Percentiles rank a stretch among this genome's conserved stretches.
phyloP scores from a whole-genome alignment of 2,113 vertebrate species.

The Stigmatopora nigra region DNA sequence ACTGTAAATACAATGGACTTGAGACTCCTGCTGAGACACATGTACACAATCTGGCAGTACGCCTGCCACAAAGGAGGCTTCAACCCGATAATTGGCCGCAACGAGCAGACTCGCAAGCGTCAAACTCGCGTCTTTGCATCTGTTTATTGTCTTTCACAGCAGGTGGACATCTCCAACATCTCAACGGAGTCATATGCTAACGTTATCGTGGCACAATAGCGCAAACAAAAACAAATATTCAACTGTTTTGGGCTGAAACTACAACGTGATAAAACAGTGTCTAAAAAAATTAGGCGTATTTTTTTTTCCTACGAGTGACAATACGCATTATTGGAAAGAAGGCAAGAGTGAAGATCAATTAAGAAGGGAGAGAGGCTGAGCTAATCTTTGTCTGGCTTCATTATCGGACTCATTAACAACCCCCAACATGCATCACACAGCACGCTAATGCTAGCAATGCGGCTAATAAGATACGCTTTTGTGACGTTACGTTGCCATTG shows the following conservation, averaged over 20 bases:
- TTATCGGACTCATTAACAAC: slow-evolving; percentile 57
- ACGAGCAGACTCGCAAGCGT: slow-evolving; percentile 54
- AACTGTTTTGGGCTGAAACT: neutral
- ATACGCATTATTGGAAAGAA: slow-evolving; percentile 15
- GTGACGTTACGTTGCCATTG: no score
- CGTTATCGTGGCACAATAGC: slow-evolving; percentile 4
- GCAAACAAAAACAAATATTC: neutral
- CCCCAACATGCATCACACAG: slow-evolving; percentile 45
- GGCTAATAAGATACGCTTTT: slow-evolving; percentile 18
- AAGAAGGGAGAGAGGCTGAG: slow-evolving; percentile 17
- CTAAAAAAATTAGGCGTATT: neutral
- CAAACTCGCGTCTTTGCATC: slow-evolving; percentile 53
- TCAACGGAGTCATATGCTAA: slow-evolving; percentile 24
- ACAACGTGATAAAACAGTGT: neutral
- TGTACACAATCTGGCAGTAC: slow-evolving; percentile 16
- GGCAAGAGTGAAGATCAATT: slow-evolving; percentile 20
- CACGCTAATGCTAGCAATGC: slow-evolving; percentile 25
- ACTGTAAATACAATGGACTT: slow-evolving; percentile 20
- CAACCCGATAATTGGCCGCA: slow-evolving; percentile 58
- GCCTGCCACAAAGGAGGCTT: slow-evolving; percentile 39
- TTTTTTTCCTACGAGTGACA: slow-evolving; percentile 11
- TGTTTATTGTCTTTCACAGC: slow-evolving; percentile 57
- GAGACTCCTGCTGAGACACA: slow-evolving; percentile 10
- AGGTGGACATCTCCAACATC: slow-evolving; percentile 47
- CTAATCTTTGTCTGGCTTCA: slow-evolving; percentile 50